A percentile compares a stretch with the other conserved stretches of the same genome.
Conservation (phyloP, 2,888 invertebrate genomes). For the Beris morrisii region DNA sequence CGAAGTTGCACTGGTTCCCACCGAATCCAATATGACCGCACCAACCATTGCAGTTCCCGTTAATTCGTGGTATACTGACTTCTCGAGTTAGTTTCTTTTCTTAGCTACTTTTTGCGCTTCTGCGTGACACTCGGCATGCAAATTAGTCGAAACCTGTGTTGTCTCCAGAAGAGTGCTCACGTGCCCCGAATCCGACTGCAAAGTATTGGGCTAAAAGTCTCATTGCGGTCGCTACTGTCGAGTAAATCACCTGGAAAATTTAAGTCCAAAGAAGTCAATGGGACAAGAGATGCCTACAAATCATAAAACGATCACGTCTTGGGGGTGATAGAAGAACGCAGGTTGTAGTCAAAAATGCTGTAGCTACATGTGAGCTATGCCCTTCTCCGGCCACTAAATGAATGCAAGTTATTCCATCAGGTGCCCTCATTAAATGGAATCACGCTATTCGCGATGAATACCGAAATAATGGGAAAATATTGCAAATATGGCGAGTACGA, state of each 20-base stretch:
- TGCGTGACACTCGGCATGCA: constrained; percentile 25
- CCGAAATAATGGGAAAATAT: constrained; percentile 38
- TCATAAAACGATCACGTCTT: no score
- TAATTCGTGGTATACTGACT: constrained; percentile 24
- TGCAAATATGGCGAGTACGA: constrained; percentile 31
- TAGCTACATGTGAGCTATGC: no score
- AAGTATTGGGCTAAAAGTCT: no score
- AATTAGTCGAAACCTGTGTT: constrained; percentile 23
- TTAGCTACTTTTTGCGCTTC: constrained; percentile 16
- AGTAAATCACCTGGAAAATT: no score
- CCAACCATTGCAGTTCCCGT: constrained; percentile 13
- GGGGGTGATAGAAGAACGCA: no score
- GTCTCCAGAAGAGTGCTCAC: background rate
- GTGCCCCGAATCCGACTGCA: no score
- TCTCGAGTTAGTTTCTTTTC: background rate
- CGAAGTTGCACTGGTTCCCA: constrained; percentile 29
- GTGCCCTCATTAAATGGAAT: constrained; percentile 23
- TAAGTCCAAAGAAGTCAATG: no score
- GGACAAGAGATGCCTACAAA: no score
- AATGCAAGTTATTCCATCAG: constrained; percentile 17
- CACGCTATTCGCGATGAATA: constrained; percentile 27
- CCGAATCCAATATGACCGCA: background rate
- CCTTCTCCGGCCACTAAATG: background rate
- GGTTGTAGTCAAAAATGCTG: no score
- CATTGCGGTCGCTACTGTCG: background rate